A percentile compares a stretch with the other conserved stretches of the same genome.
Conservation (phyloP, 2,113 vertebrate genomes). For the Serilophus lunatus region DNA sequence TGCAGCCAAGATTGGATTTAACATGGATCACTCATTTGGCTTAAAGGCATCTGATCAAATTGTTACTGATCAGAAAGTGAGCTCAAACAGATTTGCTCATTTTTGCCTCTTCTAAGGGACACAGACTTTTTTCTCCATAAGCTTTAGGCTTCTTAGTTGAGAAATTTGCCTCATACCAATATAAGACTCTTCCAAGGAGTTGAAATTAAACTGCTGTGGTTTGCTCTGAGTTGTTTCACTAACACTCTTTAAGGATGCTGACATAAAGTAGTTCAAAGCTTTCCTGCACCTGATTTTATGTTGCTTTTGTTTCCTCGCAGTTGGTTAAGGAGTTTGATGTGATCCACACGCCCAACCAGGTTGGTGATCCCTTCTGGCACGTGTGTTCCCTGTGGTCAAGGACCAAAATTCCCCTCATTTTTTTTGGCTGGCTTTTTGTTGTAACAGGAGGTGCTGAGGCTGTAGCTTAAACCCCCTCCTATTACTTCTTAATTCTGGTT, state of each 20-base stretch:
- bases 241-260: background rate
- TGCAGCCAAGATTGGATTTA: background rate
- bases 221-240: background rate
- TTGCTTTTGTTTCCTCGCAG: slow-evolving; percentile 51
- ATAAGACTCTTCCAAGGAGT: background rate
- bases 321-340: slow-evolving; percentile 72
- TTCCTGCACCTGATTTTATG: background rate
- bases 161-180: rapidly evolving
- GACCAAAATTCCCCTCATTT: background rate
- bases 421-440: background rate
- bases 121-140: background rate
- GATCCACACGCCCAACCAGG: slow-evolving; percentile 71
- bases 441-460: background rate
- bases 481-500: rapidly evolving
- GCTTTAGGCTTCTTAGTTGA: background rate
- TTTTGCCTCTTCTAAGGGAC: background rate
- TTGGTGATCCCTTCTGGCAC: slow-evolving; percentile 8
- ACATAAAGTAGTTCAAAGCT: background rate
- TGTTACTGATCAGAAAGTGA: background rate
- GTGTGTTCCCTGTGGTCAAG: background rate
- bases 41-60: background rate
- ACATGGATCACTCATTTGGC: rapidly evolving
- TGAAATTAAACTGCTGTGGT: background rate
- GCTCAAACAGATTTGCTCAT: background rate
- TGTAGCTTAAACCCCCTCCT: background rate